Conservation (phyloP, 2,797 vertebrate species). For the Myripristis murdjan region DNA sequence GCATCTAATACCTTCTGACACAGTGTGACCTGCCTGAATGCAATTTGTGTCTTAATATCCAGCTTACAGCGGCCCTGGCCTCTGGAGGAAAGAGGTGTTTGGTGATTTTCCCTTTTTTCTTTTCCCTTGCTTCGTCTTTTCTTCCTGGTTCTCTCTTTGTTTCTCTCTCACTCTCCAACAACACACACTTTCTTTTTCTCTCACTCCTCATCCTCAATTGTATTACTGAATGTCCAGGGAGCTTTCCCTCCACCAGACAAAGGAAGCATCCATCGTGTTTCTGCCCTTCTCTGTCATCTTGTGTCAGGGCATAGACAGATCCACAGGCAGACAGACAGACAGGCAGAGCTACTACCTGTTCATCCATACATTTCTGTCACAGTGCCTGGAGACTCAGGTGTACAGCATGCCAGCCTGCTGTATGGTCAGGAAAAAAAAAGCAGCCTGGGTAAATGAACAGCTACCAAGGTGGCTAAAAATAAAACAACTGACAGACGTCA, state of each 20-base stretch:
- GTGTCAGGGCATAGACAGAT: conserved; percentile 47
- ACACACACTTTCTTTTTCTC: neutral
- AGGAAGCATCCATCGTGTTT: conserved; percentile 73
- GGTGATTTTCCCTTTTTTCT: conserved; percentile 75
- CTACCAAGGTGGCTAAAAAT: conserved; percentile 86
- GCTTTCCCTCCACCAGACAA: conserved; percentile 78
- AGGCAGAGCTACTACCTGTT: conserved; percentile 86
- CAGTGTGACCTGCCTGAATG: conserved; percentile 95
- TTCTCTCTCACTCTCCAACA: conserved; percentile 34
- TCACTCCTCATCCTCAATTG: conserved; percentile 13
- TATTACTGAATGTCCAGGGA: conserved; percentile 72
- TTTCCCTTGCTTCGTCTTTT: conserved; percentile 36
- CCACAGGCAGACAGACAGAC: conserved; percentile 28
- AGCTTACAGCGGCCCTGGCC: conserved; percentile 92
- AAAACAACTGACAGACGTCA: conserved; percentile 90
- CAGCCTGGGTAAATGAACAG: conserved; percentile 82
- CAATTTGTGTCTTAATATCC: conserved; percentile 99
- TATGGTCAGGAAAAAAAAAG: conserved; percentile 50
- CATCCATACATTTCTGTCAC: conserved; percentile 90
- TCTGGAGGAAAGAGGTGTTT: conserved; percentile 86
- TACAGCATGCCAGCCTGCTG: conserved; percentile 84
- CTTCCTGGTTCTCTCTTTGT: conserved; percentile 12
- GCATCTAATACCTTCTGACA: conserved; percentile 99
- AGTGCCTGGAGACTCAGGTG: conserved; percentile 88
- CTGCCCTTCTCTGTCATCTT: conserved; percentile 65